These are phyloP conservation scores for Drosophila setosimentum DNA, from an alignment of 2,888 invertebrate species.

Conservation along the genomic window DNA sequence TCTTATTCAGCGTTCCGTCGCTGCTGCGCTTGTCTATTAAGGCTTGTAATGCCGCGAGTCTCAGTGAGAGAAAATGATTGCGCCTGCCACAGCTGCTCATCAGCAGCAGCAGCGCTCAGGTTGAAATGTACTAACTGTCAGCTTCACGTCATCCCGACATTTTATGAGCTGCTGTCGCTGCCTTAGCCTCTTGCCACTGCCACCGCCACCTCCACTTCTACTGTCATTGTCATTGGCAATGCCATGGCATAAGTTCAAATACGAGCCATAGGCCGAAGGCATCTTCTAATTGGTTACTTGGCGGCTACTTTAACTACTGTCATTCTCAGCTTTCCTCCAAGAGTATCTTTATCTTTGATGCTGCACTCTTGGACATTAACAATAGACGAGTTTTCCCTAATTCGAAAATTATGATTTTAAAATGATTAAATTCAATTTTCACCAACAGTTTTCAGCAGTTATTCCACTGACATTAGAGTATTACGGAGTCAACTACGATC, in stretches of 20 bases:
- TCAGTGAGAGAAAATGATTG: constrained; percentile 24
- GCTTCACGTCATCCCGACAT: constrained; percentile 75
- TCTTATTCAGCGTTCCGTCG: constrained; percentile 79
- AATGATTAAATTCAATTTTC: not conserved
- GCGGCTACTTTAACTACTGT: constrained; percentile 8
- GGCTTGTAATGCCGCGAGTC: constrained; percentile 68
- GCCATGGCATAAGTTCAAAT: constrained; percentile 13
- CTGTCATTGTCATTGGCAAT: constrained; percentile 17
- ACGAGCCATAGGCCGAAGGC: constrained; percentile 16
- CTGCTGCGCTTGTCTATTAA: constrained; percentile 70
- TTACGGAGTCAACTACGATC: not conserved
- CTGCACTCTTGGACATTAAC: not conserved
- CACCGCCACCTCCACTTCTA: constrained; percentile 19
- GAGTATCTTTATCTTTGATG: not conserved
- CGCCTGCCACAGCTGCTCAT: constrained; percentile 58
- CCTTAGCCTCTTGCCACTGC: constrained; percentile 10
- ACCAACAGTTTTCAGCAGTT: not conserved
- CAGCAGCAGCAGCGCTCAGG: constrained; percentile 56
- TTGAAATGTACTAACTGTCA: constrained; percentile 73
- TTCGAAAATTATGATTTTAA: not conserved
- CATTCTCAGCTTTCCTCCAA: too few species aligned
- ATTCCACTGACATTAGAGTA: not conserved
- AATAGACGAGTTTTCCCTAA: not conserved
- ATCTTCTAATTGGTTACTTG: constrained; percentile 2
- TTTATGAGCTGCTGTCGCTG: constrained; percentile 70